Evolutionary conservation across 1,140 invertebrate genomes (phyloP).

Genomic region (Apolygus lucorum): DNA sequence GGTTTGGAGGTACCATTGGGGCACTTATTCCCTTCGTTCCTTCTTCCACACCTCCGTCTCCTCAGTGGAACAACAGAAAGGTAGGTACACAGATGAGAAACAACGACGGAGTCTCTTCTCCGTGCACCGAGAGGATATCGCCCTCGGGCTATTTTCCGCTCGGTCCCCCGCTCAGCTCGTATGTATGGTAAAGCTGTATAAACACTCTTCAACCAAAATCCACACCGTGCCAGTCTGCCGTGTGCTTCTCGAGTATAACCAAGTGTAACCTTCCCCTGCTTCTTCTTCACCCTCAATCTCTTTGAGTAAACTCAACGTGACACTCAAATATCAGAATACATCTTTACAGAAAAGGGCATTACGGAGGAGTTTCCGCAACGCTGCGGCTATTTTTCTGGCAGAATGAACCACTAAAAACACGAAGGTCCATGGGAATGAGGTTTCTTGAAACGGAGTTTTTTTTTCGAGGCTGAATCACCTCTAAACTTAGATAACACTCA

Average conservation of each 20-base stretch:
- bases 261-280: neutral
- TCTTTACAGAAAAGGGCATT: neutral
- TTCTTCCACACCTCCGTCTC: too few species aligned
- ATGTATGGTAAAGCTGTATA: neutral
- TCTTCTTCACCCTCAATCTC: neutral
- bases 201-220: neutral
- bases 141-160: neutral
- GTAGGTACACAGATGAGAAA: neutral
- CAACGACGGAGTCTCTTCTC: neutral
- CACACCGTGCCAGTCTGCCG: too few species aligned
- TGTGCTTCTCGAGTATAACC: too few species aligned
- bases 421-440: too few species aligned
- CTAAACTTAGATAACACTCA: too few species aligned
- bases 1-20: too few species aligned
- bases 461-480: too few species aligned
- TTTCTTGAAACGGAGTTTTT: too few species aligned
- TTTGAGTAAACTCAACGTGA: neutral
- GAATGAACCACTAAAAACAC: too few species aligned
- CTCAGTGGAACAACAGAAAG: neutral
- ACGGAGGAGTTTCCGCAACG: too few species aligned
- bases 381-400: too few species aligned
- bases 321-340: neutral
- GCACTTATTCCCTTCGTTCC: neutral
- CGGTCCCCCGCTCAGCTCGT: neutral
- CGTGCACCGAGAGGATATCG: neutral